Evolutionary conservation across 2,113 vertebrate genomes (phyloP), one percentile per base, ranked within the genome.

Genomic region (Lycaon pictus): DNA sequence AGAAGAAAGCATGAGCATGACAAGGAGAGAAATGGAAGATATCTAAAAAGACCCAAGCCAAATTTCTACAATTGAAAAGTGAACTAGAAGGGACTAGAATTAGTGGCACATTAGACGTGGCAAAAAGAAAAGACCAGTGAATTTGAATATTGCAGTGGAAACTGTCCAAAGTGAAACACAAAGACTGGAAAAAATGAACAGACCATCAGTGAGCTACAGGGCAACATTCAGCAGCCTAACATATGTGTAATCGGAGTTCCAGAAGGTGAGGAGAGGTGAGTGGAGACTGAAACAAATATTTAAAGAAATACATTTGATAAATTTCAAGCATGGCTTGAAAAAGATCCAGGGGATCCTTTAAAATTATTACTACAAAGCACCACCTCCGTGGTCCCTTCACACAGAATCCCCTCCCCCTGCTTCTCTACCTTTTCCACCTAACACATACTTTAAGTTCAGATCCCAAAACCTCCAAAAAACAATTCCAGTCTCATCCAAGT

Each of bases 241-340:
- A 25, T 80, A 22, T 35, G 11, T 90, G 29, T 56, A 86, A 51
- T 11, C 84, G 84, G 71, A 84, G 56, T 95, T 56, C 35, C 81
- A 69, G 81, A 67, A 72, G 15, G 19, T 29, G 35, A 94, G 19
- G 13, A 79, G 27, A 88, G 48, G 48, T 35, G 79, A 43, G 23
- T 11, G 5, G 58, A 72, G 32, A 69, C 10, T 56, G 55, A 67
- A 29, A 55, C 25, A 62, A 35, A 83, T 51, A 76, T 76, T 76
- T 25, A 83, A 83, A 88, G 22, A 93, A 83, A 93, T 71, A 79
- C 56, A n/a, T 71, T 63, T 72, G 92, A 93, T 71, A 89, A 63
- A 32, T 80, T 85, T 90, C 79, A 62, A 93, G 71, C 20, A 43
- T 53, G 27, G 5, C 69, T 77, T 89, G 74, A 93, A 88, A 69